Percentiles rank a stretch among this genome's conserved stretches.
phyloP scores from a whole-genome alignment of 2,797 vertebrate genomes.

The Odontamblyopus lacepedii region DNA sequence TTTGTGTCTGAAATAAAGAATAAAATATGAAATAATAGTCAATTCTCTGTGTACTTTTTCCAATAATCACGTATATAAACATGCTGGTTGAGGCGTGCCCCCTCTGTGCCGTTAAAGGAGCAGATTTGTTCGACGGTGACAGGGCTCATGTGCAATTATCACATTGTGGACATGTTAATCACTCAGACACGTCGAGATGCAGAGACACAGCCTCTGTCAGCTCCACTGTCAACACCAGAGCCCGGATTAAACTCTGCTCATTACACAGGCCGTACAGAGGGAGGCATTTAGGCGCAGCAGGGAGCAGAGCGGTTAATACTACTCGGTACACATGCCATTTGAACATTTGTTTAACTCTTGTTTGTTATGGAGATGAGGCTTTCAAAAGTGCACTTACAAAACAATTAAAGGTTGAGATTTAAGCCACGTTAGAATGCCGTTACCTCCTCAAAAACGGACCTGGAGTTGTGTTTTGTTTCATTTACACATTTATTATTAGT shows the following conservation, averaged over 20 bases:
- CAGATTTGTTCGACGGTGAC: neutral
- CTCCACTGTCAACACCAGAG: neutral
- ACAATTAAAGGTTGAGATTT: neutral
- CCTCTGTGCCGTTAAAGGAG: neutral
- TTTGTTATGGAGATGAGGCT: neutral
- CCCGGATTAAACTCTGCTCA: constrained; percentile 5
- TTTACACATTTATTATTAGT: too few species aligned
- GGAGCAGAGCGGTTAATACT: neutral
- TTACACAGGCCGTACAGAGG: neutral
- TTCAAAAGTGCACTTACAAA: neutral
- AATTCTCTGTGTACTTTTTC: neutral
- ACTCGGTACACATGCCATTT: neutral
- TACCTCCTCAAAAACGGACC: too few species aligned
- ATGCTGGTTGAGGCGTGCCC: neutral
- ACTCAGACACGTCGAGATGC: neutral
- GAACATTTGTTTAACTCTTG: neutral
- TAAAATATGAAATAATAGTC: too few species aligned
- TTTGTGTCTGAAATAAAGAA: too few species aligned
- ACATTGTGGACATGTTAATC: constrained; percentile 7
- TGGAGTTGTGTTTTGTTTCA: too few species aligned
- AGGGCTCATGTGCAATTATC: neutral
- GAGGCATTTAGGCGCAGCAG: constrained; percentile 2
- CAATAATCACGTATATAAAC: neutral
- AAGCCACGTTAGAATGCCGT: too few species aligned
- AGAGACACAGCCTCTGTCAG: neutral